Base-by-base conservation (phyloP, 1,140 invertebrate species). In the Augochlora pura region DNA sequence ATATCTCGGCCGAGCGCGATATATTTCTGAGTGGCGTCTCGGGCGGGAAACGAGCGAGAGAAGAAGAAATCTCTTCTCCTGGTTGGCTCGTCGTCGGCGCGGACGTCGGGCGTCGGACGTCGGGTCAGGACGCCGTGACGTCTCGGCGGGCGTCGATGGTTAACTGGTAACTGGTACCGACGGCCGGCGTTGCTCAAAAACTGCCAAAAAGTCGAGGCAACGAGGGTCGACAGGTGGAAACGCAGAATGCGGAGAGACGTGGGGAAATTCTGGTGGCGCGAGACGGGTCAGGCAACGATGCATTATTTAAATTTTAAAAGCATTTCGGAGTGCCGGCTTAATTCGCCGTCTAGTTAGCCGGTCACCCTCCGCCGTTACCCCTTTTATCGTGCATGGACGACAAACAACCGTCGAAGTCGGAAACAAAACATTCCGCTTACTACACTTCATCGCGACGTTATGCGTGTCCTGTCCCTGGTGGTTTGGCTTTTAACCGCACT, bases 271-370 rank as follows among this genome's bases (percentile, higher is more conserved):
- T 25, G 70, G n/a, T 9, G 64, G 59, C 54, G 64, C 46, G 52
- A 70, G 73, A 84, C 78, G 74, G 69, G 74, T 85, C 80, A 60
- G 76, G 75, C 52, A 52, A 77, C 80, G 62, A 82, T 86, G 84
- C 73, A 86, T 86, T 86, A 86, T 86, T 86, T 86, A 86, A 83
- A 86, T 86, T 86, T 83, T 86, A 86, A 86, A 86, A 86, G 85
- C 85, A 68, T 82, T 82, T 86, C 81, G 63, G 82, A 83, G 84
- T 77, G 81, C 77, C 18, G 68, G 77, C 77, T 83, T 86, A 86
- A 86, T 86, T 86, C 77, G 71, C 68, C 72, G 76, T 77, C 84
- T 85, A 71, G 84, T 85, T 78, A 82, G 69, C 71, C 74, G 52
- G 57, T n/a, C 71, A 52, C 49, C 46, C 16, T 16, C 12, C 54